These are phyloP conservation scores for Marasmarcha lunaedactyla DNA, from an alignment of 2,888 invertebrate species.

Conservation along the genomic window DNA sequence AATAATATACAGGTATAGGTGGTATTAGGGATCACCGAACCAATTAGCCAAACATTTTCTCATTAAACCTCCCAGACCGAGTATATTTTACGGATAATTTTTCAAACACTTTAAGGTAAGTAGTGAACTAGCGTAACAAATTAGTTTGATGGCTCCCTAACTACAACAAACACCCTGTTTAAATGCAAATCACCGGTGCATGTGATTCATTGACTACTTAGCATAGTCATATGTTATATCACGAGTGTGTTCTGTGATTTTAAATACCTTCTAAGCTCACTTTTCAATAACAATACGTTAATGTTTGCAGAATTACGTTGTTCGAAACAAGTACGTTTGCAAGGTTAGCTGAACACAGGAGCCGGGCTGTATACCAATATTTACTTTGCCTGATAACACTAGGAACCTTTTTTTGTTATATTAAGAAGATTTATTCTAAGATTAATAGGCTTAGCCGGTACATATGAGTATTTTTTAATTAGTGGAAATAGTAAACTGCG, in stretches of 20 bases:
- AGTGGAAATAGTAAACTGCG: too few species aligned
- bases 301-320: slow-evolving; percentile 30
- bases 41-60: too few species aligned
- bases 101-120: too few species aligned
- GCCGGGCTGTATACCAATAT: slow-evolving; percentile 55
- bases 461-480: slow-evolving; percentile 20
- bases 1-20: too few species aligned
- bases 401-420: slow-evolving; percentile 51
- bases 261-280: slow-evolving; percentile 21
- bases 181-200: not conserved
- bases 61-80: too few species aligned
- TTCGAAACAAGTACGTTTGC: slow-evolving; percentile 16
- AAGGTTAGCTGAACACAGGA: slow-evolving; percentile 20
- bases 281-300: slow-evolving; percentile 31
- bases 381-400: slow-evolving; percentile 58
- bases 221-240: slow-evolving; percentile 2
- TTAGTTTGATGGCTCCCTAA: not conserved
- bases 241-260: slow-evolving; percentile 7
- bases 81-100: too few species aligned
- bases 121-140: not conserved
- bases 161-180: not conserved
- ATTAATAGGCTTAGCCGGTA: slow-evolving; percentile 49
- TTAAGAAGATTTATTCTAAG: slow-evolving; percentile 59
- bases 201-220: not conserved
- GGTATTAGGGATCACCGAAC: too few species aligned